Conservation (phyloP, 2,888 invertebrate genomes). For the Ophioninae sp. region DNA sequence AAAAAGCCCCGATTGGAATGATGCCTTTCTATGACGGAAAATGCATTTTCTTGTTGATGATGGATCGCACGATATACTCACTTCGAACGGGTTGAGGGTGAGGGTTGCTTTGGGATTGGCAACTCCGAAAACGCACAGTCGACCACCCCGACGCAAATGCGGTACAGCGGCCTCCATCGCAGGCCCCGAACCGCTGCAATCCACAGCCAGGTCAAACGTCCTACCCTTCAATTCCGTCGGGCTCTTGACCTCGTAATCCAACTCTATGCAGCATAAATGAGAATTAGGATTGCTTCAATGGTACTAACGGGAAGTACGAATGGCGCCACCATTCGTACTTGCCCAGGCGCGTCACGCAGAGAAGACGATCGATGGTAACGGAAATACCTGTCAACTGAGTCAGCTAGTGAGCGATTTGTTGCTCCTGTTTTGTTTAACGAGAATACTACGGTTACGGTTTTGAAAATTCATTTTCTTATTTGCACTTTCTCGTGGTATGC, state of each 20-base stretch:
- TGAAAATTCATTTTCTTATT: too few relatives aligned
- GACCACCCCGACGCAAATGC: slow-evolving; percentile 84
- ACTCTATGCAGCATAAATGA: slow-evolving; percentile 79
- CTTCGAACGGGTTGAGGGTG: slow-evolving; percentile 77
- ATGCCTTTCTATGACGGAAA: not conserved
- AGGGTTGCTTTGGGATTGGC: slow-evolving; percentile 83
- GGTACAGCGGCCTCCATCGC: slow-evolving; percentile 86
- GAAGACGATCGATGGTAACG: too few relatives aligned
- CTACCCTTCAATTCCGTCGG: slow-evolving; percentile 83
- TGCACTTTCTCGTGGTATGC: too few relatives aligned
- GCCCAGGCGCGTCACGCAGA: too few relatives aligned
- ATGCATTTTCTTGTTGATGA: not conserved
- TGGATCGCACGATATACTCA: slow-evolving; percentile 50
- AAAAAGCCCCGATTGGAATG: slow-evolving; percentile 20
- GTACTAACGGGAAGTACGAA: too few relatives aligned
- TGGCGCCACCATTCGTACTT: too few relatives aligned
- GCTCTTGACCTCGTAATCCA: slow-evolving; percentile 83
- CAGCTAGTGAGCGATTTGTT: too few relatives aligned
- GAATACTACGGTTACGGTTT: too few relatives aligned
- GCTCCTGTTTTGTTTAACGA: too few relatives aligned
- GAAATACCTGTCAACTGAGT: too few relatives aligned
- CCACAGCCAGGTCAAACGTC: slow-evolving; percentile 86
- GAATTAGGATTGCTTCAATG: not conserved
- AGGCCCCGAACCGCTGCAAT: slow-evolving; percentile 88
- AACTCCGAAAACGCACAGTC: slow-evolving; percentile 87